Base-by-base conservation (phyloP, 1,140 invertebrate genomes). In the Cecropterus lyciades region DNA sequence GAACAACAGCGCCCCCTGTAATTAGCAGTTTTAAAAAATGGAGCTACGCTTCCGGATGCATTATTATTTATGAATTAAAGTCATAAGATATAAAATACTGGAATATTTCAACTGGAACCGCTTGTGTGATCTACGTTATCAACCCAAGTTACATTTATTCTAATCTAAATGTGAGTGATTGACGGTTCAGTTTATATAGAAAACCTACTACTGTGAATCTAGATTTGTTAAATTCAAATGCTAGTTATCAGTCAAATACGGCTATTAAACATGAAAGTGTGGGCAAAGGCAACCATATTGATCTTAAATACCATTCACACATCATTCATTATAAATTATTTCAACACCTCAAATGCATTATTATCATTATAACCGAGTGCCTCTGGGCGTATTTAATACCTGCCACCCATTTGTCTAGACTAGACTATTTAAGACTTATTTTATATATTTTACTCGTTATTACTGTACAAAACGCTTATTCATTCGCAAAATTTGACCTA, bases 401-500 rank as follows among this genome's bases (percentile, higher is more conserved):
- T 70, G 63, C 67, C 67, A 71, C 72, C 71, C 75, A 79, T 85
- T 86, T 81, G 66, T 81, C 77, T 84, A 87, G 72, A 80, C 82
- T 87, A 87, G 73, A 67, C 80, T 86, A 85, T 72, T 85, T 89
- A 86, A 75, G 70, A 84, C 85, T 87, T 88, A 88, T 51, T 68
- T 79, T 77, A 71, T 79, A 85, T 77, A 79, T 10, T 33, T 79
- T 85, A 84, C 72, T 84, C 75, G 75, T 77, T 84, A 82, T 88
- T 77, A 88, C 89, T 91, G 89, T 91, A 91, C 89, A 91, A 91
- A 91, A 91, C 81, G 85, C 80, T 90, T 87, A 86, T 57, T 79
- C 77, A 74, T 80, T 81, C 75, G 83, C 82, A 86, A 87, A 86
- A 84, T 89, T 89, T 89, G 82, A 82, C 79, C 85, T 91, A 89